Base-by-base conservation (phyloP, 2,113 vertebrate species). In the Mustela lutreola region DNA sequence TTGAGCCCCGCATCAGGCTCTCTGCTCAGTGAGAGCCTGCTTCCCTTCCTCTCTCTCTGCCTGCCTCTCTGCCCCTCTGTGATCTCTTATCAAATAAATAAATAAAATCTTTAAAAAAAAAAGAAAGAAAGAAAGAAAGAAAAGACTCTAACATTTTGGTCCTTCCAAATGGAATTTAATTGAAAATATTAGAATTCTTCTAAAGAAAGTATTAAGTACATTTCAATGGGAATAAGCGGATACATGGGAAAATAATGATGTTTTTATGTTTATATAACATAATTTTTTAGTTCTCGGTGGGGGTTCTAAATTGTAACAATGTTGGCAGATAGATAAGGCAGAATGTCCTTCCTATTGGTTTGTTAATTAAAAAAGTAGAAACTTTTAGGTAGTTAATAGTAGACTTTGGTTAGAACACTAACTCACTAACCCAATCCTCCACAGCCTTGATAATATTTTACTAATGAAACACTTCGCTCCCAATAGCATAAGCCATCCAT, bases 161-260 rank as follows among this genome's bases (percentile, higher is more conserved):
- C 19, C 63, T 75, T 78, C 42, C 31, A 63, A 76, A 45, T 48
- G 6, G 5, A 31, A 53, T 80, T 88, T 93, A 90, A 73, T 65
- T 87, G 31, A 93, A 95, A 88, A 53, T 93, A 48, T 75, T 53
- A n/a, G 12, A 73, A 88, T 80, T 63, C 11, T 58, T 63, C 45
- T 62, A 94, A 96, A 86, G 22, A 15, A 82, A 70, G 12, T 31
- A 31, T 48, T 85, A 70, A 85, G 22, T 71, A 48, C 26, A 65
- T 81, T 92, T 94, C 48, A 94, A 22, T 84, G 28, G 33, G 15
- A 94, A 7, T 31, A 86, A 88, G 11, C 3, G 11, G 7, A 65
- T 94, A 79, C 79, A 6, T 50, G 62, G 71, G 16, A 85, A 90
- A 78, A 42, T 91, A 83, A 33, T 8, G 50, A 63, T 81, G 5